Evolutionary conservation across 2,797 vertebrate species (phyloP).

Genomic region (Micrastur ruficollis): DNA sequence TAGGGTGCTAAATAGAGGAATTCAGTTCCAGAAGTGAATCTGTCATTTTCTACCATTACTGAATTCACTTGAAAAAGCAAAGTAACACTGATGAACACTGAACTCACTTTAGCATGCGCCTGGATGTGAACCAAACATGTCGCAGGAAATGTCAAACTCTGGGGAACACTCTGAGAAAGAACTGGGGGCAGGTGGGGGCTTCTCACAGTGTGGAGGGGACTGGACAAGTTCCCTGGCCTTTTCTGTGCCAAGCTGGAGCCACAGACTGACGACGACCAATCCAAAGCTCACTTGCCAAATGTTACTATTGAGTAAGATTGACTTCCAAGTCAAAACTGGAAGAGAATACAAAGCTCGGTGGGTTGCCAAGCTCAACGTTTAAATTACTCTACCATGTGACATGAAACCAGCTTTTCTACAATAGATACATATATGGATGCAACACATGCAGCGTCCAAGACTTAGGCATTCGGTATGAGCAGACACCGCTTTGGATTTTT

Average conservation of each 20-base stretch:
- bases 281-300: background rate
- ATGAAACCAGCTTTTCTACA: background rate
- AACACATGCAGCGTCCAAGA: background rate
- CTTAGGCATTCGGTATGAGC: fast-evolving
- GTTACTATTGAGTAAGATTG: background rate
- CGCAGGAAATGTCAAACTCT: background rate
- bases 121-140: background rate
- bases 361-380: background rate
- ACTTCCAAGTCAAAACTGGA: background rate
- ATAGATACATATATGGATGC: background rate
- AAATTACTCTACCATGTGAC: background rate
- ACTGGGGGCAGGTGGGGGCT: background rate
- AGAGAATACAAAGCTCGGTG: background rate
- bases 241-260: background rate
- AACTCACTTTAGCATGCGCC: background rate
- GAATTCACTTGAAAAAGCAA: background rate
- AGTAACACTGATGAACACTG: background rate
- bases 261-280: background rate
- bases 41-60: background rate
- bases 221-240: background rate
- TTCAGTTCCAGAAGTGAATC: background rate
- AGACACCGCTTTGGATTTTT: background rate
- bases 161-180: background rate
- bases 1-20: background rate
- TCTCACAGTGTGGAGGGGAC: background rate